A percentile compares a stretch with the other conserved stretches of the same genome.
Conservation (phyloP, 2,888 invertebrate genomes). For the Seira ritae region DNA sequence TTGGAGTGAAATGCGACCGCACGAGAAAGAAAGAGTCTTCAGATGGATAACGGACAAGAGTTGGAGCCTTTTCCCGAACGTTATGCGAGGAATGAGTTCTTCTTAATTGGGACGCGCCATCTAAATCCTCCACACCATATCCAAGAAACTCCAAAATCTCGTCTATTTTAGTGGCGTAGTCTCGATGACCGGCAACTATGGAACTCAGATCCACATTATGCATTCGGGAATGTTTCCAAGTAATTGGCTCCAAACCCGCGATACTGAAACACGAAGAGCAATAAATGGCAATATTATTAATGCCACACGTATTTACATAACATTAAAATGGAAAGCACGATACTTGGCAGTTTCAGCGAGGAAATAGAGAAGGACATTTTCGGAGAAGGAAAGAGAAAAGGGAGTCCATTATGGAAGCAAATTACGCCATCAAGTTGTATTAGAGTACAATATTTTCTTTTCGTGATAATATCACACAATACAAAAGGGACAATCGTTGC, state of each 20-base stretch:
- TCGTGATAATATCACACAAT: not conserved
- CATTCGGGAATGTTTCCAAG: conserved; percentile 72
- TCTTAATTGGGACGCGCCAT: conserved; percentile 49
- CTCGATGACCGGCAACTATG: conserved; percentile 78
- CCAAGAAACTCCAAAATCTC: conserved; percentile 75
- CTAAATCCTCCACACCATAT: conserved; percentile 68
- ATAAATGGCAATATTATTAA: not conserved
- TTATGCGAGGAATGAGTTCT: conserved; percentile 66
- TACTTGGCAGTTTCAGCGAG: not conserved
- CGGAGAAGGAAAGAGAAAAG: not conserved
- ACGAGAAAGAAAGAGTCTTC: conserved; percentile 69
- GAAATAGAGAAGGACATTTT: not conserved
- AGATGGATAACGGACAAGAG: conserved; percentile 59
- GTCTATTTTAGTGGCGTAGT: conserved; percentile 79
- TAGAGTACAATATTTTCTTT: not conserved
- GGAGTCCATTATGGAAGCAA: not conserved
- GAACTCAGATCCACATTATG: conserved; percentile 71
- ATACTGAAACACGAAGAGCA: conserved; percentile 58
- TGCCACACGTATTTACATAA: not conserved
- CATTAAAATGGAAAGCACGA: conserved; percentile 2
- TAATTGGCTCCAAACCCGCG: conserved; percentile 71
- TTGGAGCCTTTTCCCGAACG: conserved; percentile 61
- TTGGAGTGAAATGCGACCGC: conserved; percentile 30
- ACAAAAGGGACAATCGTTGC: not conserved
- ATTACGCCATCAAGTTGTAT: conserved; percentile 2